phyloP scores from a whole-genome alignment of 2,888 invertebrate genomes.

The Thera obeliscata region DNA sequence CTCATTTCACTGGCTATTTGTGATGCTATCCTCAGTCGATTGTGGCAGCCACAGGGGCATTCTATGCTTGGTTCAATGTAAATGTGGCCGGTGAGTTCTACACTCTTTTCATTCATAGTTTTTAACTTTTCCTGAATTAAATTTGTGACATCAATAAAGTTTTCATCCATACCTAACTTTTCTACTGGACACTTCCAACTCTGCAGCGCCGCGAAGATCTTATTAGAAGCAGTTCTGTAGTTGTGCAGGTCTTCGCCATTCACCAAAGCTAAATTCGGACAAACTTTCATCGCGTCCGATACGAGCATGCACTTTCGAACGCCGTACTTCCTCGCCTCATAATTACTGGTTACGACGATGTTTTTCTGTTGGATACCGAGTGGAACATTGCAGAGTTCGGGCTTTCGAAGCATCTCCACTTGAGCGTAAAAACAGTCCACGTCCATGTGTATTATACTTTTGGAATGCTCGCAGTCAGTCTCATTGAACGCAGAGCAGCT shows the following conservation, averaged over 20 bases:
- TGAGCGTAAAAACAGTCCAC: constrained; percentile 95
- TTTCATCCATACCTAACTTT: constrained; percentile 93
- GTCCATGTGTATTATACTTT: constrained; percentile 91
- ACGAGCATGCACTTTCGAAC: constrained; percentile 91
- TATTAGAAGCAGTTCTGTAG: constrained; percentile 91
- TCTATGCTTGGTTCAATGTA: constrained; percentile 81
- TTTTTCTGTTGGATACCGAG: constrained; percentile 94
- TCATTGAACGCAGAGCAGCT: constrained; percentile 73
- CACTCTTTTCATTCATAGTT: constrained; percentile 56
- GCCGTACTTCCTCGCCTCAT: constrained; percentile 90
- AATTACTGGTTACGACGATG: constrained; percentile 93
- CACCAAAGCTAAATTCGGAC: constrained; percentile 90
- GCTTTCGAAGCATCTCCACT: constrained; percentile 91
- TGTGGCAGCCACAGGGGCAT: constrained; percentile 91
- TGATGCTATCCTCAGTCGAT: constrained; percentile 88
- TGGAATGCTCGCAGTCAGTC: constrained; percentile 82
- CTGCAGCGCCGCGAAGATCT: constrained; percentile 89
- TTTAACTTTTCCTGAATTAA: constrained; percentile 84
- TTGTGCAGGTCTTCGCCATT: constrained; percentile 93
- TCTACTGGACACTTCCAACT: constrained; percentile 90
- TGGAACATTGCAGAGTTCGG: constrained; percentile 87
- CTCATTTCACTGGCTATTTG: constrained; percentile 91
- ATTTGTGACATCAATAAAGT: constrained; percentile 91
- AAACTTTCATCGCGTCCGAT: constrained; percentile 88
- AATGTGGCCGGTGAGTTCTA: constrained; percentile 83